Base-by-base conservation (phyloP, 2,113 vertebrate species). In the Dipodomys ordii region DNA sequence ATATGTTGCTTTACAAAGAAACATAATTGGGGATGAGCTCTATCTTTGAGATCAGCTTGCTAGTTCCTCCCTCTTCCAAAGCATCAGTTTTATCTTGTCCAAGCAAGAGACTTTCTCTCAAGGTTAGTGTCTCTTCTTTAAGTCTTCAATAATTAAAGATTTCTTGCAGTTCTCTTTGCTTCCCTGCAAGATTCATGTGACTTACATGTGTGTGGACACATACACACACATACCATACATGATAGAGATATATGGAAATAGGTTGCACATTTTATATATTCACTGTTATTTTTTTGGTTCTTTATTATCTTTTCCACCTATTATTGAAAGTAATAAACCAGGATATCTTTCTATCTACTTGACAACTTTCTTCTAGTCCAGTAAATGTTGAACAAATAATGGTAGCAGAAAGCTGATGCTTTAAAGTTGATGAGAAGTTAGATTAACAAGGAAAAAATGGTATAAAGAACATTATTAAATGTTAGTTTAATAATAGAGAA, bases 401-500 rank as follows among this genome's bases (percentile, higher is more conserved):
- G 39, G 22, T 49, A 62, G 85, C 27, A 77, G 32, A 86, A 62
- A 83, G 88, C 68, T 6, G 32, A 28, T 65, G 32, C 76, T 91
- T 60, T 69, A 7, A 91, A 90, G 25, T 35, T 53, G n/a, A 44
- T 69, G 69, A 88, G 7, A 90, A 67, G 9, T 46, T 94, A 83
- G 10, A 80, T 2, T 83, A 57, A 86, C 0, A 27, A 44, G 39
- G 4, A 68, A 32, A 32, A 69, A 27, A 57, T 39, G 12, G 9
- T 71, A 3, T n/a, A 89, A 73, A 35, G 35, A 44, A 72, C 4
- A 57, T 32, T 32, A 44, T 53, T 71, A 74, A n/a, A 53, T 83
- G 93, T 74, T 88, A 53, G 67, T 96, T 91, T 72, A 67, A 44
- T 57, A 83, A 65, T 27, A 44, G 83, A 20, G 15, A 57, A 57